These are phyloP conservation scores for Spondyliosoma cantharus DNA, from an alignment of 2,797 vertebrate genomes.

Conservation along the genomic window DNA sequence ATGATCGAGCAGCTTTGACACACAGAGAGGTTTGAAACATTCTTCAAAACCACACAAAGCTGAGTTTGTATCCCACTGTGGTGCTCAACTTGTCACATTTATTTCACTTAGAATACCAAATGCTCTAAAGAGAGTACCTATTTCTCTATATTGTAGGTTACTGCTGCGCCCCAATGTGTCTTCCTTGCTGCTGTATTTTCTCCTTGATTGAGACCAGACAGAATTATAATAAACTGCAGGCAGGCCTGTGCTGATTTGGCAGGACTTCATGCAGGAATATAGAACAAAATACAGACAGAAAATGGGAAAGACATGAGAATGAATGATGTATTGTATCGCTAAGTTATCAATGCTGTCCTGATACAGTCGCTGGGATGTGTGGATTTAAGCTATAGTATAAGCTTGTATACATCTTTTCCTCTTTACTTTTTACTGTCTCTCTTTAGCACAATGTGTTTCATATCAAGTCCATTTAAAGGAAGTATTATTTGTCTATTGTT, in stretches of 20 bases:
- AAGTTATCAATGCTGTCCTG: neutral
- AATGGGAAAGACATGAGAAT: slow-evolving; percentile 8
- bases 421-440: neutral
- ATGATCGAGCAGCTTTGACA: slow-evolving; percentile 16
- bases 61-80: neutral
- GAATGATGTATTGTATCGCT: neutral
- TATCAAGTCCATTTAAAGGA: neutral
- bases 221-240: slow-evolving; percentile 36
- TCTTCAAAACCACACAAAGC: slow-evolving; percentile 17
- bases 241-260: slow-evolving; percentile 25
- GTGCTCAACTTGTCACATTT: neutral
- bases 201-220: slow-evolving; percentile 56
- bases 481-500: neutral
- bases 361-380: neutral
- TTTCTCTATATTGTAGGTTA: neutral
- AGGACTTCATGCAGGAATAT: slow-evolving; percentile 3
- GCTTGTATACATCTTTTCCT: too few relatives aligned
- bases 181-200: slow-evolving; percentile 5
- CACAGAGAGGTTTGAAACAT: slow-evolving; percentile 16
- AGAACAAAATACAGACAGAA: neutral
- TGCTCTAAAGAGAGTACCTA: neutral
- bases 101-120: neutral
- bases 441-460: neutral
- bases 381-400: neutral
- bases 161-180: slow-evolving; percentile 19